phyloP scores from a whole-genome alignment of 1,140 invertebrate species.

The Aphaenogaster floridana region DNA sequence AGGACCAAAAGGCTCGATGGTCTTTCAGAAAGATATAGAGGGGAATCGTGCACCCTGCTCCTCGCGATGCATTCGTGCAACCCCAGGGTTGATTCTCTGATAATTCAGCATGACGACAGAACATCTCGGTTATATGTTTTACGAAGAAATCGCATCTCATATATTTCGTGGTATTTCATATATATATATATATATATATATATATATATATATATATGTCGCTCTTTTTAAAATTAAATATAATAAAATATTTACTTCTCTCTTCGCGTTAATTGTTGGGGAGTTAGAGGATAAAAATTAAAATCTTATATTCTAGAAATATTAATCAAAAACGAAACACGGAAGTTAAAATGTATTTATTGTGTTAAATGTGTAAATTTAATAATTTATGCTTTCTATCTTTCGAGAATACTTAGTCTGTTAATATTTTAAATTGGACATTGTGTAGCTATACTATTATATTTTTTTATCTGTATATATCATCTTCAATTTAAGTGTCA shows the following conservation, averaged over 20 bases:
- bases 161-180: too few relatives aligned
- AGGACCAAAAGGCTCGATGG: slow-evolving; percentile 37
- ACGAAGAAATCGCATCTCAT: too few relatives aligned
- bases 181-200: too few relatives aligned
- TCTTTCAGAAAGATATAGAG: slow-evolving; percentile 36
- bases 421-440: not conserved
- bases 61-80: not conserved
- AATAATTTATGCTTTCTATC: not conserved
- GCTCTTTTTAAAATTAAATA: not conserved
- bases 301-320: not conserved
- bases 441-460: not conserved
- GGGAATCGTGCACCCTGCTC: not conserved
- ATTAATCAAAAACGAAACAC: not conserved
- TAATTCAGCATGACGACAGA: not conserved
- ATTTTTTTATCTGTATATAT: not conserved
- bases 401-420: not conserved
- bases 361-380: not conserved
- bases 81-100: not conserved
- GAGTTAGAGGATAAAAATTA: not conserved
- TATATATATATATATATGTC: too few relatives aligned
- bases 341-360: not conserved
- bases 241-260: not conserved
- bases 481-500: not conserved
- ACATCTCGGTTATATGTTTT: not conserved
- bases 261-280: not conserved